phyloP scores from a whole-genome alignment of 2,888 invertebrate species.

The Pristionchus maxplancki region DNA sequence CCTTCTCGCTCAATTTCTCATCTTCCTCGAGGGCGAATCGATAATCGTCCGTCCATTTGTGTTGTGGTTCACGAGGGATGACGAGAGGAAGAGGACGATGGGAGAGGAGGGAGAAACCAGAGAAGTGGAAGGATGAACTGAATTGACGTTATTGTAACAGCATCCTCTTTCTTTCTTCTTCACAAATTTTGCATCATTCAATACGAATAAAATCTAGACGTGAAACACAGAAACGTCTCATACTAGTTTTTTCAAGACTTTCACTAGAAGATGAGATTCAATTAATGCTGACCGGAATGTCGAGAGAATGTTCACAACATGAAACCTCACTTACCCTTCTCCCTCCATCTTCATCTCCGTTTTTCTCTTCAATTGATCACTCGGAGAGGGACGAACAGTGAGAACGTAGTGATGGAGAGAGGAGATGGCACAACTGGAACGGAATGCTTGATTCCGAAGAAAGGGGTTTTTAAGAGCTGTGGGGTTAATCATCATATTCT shows the following conservation, averaged over 20 bases:
- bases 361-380: neutral
- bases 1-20: neutral
- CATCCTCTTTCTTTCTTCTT: too few relatives aligned
- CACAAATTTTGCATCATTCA: too few relatives aligned
- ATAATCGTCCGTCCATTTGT: constrained; percentile 44
- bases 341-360: neutral
- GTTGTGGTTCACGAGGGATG: constrained; percentile 18
- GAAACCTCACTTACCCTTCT: constrained; percentile 11
- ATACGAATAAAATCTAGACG: too few relatives aligned
- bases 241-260: too few relatives aligned
- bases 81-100: constrained; percentile 50
- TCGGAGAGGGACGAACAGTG: neutral
- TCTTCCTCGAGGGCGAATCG: constrained; percentile 31
- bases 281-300: too few relatives aligned
- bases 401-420: constrained; percentile 48
- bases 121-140: constrained; percentile 16
- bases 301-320: too few relatives aligned
- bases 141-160: too few relatives aligned
- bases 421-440: neutral
- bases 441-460: too few relatives aligned
- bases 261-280: too few relatives aligned
- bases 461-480: too few relatives aligned
- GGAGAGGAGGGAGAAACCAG: constrained; percentile 28
- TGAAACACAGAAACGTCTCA: too few relatives aligned
- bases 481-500: too few relatives aligned